A percentile compares a stretch with the other conserved stretches of the same genome.
Evolutionary conservation across 2,797 vertebrate genomes (phyloP).

Genomic region (Etheostoma perlongum): DNA sequence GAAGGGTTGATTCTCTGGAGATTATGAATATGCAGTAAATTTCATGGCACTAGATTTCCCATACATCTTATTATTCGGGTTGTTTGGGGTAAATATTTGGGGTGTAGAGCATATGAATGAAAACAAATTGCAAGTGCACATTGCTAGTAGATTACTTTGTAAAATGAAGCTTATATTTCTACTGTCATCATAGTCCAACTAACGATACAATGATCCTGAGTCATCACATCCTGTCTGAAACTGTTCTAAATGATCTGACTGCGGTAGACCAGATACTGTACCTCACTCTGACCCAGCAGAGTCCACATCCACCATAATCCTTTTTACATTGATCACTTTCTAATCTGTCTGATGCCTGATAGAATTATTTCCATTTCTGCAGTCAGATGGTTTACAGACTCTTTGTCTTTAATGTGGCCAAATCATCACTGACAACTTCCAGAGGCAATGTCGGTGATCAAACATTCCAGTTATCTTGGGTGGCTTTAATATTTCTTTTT

Average conservation of each 20-base stretch:
- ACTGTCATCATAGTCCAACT: not conserved
- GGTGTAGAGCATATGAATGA: not conserved
- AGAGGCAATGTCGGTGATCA: conserved; percentile 20
- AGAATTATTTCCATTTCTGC: conserved; percentile 7
- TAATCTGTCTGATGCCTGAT: conserved; percentile 3
- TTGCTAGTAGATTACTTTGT: not conserved
- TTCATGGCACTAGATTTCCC: not conserved
- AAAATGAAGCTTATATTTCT: not conserved
- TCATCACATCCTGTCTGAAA: not conserved
- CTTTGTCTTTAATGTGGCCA: conserved; percentile 6
- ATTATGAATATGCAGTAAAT: not conserved
- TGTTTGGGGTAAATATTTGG: not conserved
- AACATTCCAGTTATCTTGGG: conserved; percentile 25
- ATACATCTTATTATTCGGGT: not conserved
- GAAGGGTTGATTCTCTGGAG: not conserved
- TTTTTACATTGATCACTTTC: conserved; percentile 21
- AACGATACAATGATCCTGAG: not conserved
- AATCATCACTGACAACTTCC: conserved; percentile 23
- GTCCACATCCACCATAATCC: not conserved
- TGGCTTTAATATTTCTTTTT: conserved; percentile 28
- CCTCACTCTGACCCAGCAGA: not conserved
- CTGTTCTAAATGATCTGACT: not conserved
- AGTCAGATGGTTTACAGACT: not conserved
- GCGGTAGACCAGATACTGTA: not conserved
- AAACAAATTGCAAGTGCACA: not conserved